Base-by-base conservation (phyloP, 2,888 invertebrate genomes). In the Apotomis turbidana region DNA sequence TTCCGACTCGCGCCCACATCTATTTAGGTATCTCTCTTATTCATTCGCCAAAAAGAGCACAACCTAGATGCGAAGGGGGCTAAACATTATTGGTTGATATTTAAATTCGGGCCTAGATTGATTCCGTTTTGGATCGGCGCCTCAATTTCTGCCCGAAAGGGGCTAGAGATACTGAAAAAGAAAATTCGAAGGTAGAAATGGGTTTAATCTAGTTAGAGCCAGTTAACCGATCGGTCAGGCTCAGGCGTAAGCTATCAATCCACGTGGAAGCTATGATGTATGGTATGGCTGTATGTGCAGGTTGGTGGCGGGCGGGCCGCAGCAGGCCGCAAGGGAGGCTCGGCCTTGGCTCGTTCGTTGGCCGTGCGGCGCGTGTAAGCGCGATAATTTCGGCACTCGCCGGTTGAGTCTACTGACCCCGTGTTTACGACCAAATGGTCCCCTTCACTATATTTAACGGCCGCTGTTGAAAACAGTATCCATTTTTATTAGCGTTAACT, bases 311-410 rank as follows among this genome's bases (percentile, higher is more conserved):
- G 76, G 78, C 71, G 74, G 73, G 58, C 41, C 41, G 73, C 69
- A 73, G 74, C 67, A 73, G 62, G 70, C 74, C 70, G 73, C 62
- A 62, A 68, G 78, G 76, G 74, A 76, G 76, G 83, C 82, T 76
- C 87, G 90, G 91, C 92, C 92, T 92, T 91, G 92, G 87, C 75
- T 81, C 89, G 92, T 88, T 87, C 92, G 90, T 91, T 90, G 89
- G 86, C 91, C 90, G 89, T 80, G 77, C 83, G 84, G 84, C 90
- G 87, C 90, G 91, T 90, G 90, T 90, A 89, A 83, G 78, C 84
- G 90, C 90, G 91, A 90, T 92, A 90, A 93, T 90, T 93, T 93
- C 90, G 93, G 92, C 92, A 90, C 91, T 93, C 90, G 92, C 91
- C 91, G 85, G 86, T 88, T 87, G 88, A 89, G 92, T 91, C 85